Percentiles rank a stretch among this genome's conserved stretches.
phyloP scores from a whole-genome alignment of 2,113 vertebrate species.

The Brienomyrus longianalis region DNA sequence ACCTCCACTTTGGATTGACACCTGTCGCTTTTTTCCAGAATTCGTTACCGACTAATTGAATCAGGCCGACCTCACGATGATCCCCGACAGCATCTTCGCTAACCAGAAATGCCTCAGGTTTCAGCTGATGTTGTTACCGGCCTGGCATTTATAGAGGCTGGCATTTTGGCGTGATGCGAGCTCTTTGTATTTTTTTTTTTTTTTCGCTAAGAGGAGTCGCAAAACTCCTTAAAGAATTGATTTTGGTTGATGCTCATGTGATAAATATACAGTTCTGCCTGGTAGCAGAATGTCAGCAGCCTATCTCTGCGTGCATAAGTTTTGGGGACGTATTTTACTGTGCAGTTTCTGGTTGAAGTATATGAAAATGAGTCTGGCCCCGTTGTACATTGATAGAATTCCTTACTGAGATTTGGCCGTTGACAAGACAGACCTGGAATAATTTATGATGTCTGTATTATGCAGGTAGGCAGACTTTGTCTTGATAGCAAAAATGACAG shows the following conservation, averaged over 20 bases:
- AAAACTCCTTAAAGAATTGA: constrained; percentile 27
- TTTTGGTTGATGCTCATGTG: constrained; percentile 18
- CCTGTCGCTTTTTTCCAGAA: neutral
- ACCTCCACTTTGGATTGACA: neutral
- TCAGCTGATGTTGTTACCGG: neutral
- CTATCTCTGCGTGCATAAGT: neutral
- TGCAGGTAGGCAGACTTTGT: neutral
- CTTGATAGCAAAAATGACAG: neutral
- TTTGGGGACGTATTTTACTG: neutral
- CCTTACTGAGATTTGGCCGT: neutral
- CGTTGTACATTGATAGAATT: neutral
- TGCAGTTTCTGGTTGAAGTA: neutral
- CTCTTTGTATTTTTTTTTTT: neutral
- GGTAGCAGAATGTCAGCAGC: constrained; percentile 31
- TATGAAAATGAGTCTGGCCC: neutral
- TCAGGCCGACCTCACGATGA: neutral
- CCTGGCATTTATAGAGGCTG: constrained; percentile 5
- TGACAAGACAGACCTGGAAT: neutral
- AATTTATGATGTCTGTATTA: neutral
- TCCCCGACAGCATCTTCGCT: neutral
- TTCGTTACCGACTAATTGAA: constrained; percentile 10
- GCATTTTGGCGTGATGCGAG: constrained; percentile 9
- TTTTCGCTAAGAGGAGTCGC: neutral
- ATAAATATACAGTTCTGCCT: constrained; percentile 21
- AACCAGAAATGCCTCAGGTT: neutral